phyloP scores from a whole-genome alignment of 2,888 invertebrate species.

The Nezara viridula region DNA sequence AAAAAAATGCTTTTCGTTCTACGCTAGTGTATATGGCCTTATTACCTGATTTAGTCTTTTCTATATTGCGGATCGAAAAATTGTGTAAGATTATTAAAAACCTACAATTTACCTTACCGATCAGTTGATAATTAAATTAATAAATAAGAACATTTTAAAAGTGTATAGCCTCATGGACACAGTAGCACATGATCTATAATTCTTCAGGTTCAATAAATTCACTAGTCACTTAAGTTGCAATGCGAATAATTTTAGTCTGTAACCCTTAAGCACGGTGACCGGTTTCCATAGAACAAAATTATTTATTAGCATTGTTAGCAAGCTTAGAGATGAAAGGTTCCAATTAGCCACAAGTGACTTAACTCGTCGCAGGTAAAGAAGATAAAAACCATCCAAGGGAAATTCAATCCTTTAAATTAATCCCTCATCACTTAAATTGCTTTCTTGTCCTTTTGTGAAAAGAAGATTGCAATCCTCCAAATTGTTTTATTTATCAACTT shows the following conservation, averaged over 20 bases:
- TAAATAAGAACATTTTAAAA: too few species aligned
- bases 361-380: not conserved
- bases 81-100: too few species aligned
- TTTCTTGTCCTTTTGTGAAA: not conserved
- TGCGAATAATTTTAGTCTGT: not conserved
- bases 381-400: not conserved
- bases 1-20: too few species aligned
- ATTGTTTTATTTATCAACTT: not conserved
- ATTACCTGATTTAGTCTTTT: too few species aligned
- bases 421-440: constrained; percentile 5
- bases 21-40: too few species aligned
- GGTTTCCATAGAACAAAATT: not conserved
- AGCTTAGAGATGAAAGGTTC: not conserved
- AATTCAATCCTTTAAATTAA: not conserved
- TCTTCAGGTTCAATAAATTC: not conserved
- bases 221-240: not conserved
- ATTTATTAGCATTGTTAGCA: not conserved
- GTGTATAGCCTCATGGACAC: too few species aligned
- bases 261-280: not conserved
- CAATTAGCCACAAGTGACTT: not conserved
- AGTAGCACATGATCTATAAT: too few species aligned
- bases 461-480: not conserved
- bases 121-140: too few species aligned
- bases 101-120: too few species aligned
- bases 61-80: too few species aligned